Percentiles rank a stretch among this genome's conserved stretches.
Evolutionary conservation across 2,888 invertebrate genomes (phyloP).

Genomic region (Celastrina argiolus): DNA sequence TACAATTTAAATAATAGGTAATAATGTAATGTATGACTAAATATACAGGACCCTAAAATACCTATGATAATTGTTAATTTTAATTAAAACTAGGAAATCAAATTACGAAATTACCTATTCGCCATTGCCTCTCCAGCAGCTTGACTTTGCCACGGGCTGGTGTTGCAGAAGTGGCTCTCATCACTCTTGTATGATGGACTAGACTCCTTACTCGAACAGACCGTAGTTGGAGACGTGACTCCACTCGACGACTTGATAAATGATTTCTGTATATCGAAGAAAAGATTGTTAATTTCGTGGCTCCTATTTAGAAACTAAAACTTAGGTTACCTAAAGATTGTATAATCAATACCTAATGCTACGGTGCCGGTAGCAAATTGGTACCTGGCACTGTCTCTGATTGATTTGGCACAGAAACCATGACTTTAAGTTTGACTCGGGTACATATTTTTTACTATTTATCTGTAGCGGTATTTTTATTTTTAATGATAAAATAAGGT

Average conservation of each 20-base stretch:
- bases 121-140: constrained; percentile 77
- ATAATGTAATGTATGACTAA: no score
- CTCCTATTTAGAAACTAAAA: background rate
- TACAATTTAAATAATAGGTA: no score
- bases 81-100: background rate
- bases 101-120: constrained; percentile 50
- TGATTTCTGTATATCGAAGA: constrained; percentile 53
- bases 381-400: constrained; percentile 1
- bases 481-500: background rate
- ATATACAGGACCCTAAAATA: no score
- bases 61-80: no score
- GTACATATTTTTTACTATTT: no score
- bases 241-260: constrained; percentile 67
- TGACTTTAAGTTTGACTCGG: background rate
- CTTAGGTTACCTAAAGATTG: constrained; percentile 7
- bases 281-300: background rate
- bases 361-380: constrained; percentile 2
- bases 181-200: constrained; percentile 75
- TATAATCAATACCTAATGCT: constrained; percentile 1
- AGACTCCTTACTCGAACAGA: constrained; percentile 71
- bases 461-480: background rate
- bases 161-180: constrained; percentile 68
- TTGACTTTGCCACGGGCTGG: constrained; percentile 68
- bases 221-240: constrained; percentile 62
- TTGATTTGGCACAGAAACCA: background rate